Evolutionary conservation across 2,797 vertebrate species (phyloP).

Genomic region (Scyliorhinus canicula): DNA sequence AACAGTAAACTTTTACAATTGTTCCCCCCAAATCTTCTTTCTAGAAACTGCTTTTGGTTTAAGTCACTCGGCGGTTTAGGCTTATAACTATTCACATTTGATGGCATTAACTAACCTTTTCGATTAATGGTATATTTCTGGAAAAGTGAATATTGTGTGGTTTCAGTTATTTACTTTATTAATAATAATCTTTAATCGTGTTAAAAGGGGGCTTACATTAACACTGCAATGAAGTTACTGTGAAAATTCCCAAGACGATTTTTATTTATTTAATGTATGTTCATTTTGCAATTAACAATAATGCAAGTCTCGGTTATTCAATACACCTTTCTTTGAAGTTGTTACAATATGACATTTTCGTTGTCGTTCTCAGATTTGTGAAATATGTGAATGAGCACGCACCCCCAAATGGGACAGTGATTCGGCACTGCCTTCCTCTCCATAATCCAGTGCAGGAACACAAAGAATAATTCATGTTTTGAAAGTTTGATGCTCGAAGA

Average conservation of each 20-base stretch:
- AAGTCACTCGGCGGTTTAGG: neutral
- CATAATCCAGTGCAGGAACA: neutral
- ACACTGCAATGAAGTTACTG: no score
- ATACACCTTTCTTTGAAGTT: neutral
- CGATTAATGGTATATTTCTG: neutral
- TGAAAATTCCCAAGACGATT: neutral
- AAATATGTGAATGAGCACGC: neutral
- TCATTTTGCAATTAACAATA: neutral
- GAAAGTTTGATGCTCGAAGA: neutral
- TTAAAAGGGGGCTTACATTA: no score
- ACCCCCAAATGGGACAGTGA: neutral
- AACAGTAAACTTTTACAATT: neutral
- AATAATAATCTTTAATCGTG: no score
- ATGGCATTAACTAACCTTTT: neutral
- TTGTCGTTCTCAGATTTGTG: neutral
- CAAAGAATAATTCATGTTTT: neutral
- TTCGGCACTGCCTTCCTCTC: neutral
- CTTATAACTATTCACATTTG: neutral
- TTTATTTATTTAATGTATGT: neutral
- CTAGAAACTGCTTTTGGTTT: neutral
- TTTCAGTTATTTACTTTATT: neutral
- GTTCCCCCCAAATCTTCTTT: neutral
- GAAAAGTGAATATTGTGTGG: neutral
- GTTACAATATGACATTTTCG: neutral
- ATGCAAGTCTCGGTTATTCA: neutral